Base-by-base conservation (phyloP, 2,888 invertebrate species). In the Scaptomyza polygonia region DNA sequence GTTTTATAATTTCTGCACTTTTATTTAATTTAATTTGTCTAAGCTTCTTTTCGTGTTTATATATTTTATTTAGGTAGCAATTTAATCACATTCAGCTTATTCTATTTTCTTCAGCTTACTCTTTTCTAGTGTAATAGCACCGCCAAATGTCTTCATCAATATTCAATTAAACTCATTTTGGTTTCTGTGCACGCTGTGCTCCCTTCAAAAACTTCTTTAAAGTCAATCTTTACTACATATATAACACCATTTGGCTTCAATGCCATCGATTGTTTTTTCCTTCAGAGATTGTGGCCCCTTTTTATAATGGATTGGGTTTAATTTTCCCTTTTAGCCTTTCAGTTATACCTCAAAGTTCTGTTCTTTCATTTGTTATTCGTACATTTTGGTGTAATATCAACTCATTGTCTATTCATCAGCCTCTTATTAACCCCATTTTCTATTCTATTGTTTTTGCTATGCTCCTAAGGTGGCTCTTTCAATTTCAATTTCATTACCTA, bases 351-450 rank as follows among this genome's bases (percentile, higher is more conserved):
- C 30, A 21, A 49, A 34, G 21, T 45, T 39, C n/a, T 1, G 32
- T 36, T 40, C 18, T 5, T 34, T 48, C 39, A 16, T 59, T 32
- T 11, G 52, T 18, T 47, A 9, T 40, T 42, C 43, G 44, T 51
- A 42, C 43, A 55, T 44, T 44, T 42, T 42, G 44, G 42, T 55
- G 47, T 45, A 59, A 45, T 65, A 66, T 62, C 42, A 67, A 27
- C 70, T 69, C 75, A 64, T 72, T 72, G 66, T 72, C 67, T 67
- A 76, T 72, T 58, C 77, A 64, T 57, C 77, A 65, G 51, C 25
- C 54, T 58, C 57, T 77, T 67, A 64, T 76, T 67, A 76, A 74
- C 55, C 62, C 64, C 57, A 55, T 71, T 63, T 56, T 48, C 62
- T 51, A 51, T 59, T 54, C 53, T 36, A 59, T 67, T 76, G 62